Conservation (phyloP, 2,113 vertebrate genomes). For the Bucco capensis region DNA sequence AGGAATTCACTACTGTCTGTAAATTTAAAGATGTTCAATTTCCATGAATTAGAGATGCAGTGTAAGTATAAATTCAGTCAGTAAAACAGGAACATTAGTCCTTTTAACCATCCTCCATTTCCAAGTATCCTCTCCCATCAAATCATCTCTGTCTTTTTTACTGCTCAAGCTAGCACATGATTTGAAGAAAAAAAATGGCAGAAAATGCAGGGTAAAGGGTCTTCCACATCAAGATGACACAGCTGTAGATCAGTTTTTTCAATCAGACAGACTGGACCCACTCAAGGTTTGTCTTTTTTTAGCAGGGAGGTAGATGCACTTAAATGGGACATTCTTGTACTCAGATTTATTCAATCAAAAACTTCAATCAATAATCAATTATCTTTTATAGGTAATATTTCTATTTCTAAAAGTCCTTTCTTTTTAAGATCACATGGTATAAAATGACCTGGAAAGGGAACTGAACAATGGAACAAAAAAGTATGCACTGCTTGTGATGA, state of each 20-base stretch:
- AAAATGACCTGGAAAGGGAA: background rate
- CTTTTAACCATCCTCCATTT: background rate
- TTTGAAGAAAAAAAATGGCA: background rate
- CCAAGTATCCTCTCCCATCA: background rate
- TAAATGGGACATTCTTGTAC: background rate
- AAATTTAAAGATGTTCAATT: background rate
- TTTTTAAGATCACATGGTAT: background rate
- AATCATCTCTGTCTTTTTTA: background rate
- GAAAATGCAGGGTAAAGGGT: accelerated
- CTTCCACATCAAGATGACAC: background rate
- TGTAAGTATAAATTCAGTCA: background rate
- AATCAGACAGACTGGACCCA: background rate
- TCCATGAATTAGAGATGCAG: background rate
- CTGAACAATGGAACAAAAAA: background rate
- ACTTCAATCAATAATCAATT: background rate
- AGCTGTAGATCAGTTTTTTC: background rate
- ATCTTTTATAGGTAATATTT: background rate
- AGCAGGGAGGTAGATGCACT: background rate
- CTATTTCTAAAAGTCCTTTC: background rate
- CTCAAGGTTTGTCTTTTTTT: background rate
- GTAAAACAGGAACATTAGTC: background rate
- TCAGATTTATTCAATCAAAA: background rate
- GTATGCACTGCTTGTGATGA: accelerated
- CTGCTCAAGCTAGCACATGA: background rate
- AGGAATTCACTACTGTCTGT: constrained; percentile 93